Base-by-base conservation (phyloP, 2,888 invertebrate genomes). In the Loripinus fragilis region DNA sequence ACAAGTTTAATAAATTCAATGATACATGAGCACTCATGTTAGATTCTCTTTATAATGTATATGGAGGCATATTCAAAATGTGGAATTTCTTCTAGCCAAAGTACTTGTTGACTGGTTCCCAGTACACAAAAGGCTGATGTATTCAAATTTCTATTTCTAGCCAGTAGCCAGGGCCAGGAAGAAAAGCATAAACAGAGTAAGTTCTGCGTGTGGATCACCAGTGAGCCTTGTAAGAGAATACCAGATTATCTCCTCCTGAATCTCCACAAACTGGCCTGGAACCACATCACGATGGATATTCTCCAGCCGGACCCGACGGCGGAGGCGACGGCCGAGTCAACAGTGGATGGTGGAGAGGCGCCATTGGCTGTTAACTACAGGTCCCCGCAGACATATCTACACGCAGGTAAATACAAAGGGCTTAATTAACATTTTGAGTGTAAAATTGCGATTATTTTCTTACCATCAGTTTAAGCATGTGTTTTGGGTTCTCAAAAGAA, bases 171-270 rank as follows among this genome's bases (percentile, higher is more conserved):
- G 12, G 80, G 84, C 50, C 83, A 85, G 12, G 86, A 86, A 33
- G 88, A 89, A 48, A 86, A 85, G 50, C 80, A 85, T 71, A 87
- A 86, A 71, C 52, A 75, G 33, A 86, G 85, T 71, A 88, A 87
- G 70, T 91, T 90, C 80, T 90, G 90, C 79, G 87, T 91, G 7
- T 92, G 91, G 91, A 84, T 93, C 71, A 91, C 91, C 5, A 86
- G 87, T 67, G 90, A 91, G 69, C 89, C 90, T 1, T 85, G 87
- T 72, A 71, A 78, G 7, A 71, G 69, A 28, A 82, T 92, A 1
- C 91, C 92, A 0, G 67, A 85, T 25, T 88, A 86, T 74, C 82
- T 92, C 71, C 80, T 92, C 12, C 87, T 88, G 68, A 84, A 84
- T 52, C 83, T 92, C 0, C 88, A 90, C 80, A 90, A 89, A 65